These are phyloP conservation scores for Tolmerus cingulatus DNA, from an alignment of 2,888 invertebrate genomes.

Conservation along the genomic window DNA sequence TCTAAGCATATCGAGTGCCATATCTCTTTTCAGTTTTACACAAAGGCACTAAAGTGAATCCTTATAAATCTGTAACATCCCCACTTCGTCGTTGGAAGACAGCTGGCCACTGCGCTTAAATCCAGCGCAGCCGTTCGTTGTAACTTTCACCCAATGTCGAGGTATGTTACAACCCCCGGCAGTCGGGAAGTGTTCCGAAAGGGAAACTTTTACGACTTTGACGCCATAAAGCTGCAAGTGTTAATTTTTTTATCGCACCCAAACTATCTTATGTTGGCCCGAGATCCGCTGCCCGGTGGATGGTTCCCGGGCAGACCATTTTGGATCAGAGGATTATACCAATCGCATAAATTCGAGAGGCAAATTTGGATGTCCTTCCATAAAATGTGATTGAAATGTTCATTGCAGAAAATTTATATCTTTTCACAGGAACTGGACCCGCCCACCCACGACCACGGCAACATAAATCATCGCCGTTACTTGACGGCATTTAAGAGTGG, in stretches of 20 bases:
- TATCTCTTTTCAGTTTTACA: background rate
- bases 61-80: background rate
- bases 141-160: background rate
- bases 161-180: background rate
- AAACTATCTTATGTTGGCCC: constrained; percentile 4
- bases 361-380: constrained; percentile 19
- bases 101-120: background rate
- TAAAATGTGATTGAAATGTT: constrained; percentile 30
- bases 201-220: background rate
- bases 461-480: constrained; percentile 1
- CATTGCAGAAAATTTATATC: constrained; percentile 26
- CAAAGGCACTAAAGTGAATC: background rate
- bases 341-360: constrained; percentile 11
- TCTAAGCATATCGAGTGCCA: background rate
- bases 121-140: background rate
- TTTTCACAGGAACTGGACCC: background rate
- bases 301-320: background rate
- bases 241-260: background rate
- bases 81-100: background rate
- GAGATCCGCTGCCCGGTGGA: background rate
- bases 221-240: constrained; percentile 3
- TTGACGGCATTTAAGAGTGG: constrained; percentile 3
- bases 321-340: background rate
- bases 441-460: background rate
- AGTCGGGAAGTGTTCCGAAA: background rate